Percentiles rank a stretch among this genome's conserved stretches.
Evolutionary conservation across 2,797 vertebrate genomes (phyloP).

Genomic region (Anisognathus igniventris): DNA sequence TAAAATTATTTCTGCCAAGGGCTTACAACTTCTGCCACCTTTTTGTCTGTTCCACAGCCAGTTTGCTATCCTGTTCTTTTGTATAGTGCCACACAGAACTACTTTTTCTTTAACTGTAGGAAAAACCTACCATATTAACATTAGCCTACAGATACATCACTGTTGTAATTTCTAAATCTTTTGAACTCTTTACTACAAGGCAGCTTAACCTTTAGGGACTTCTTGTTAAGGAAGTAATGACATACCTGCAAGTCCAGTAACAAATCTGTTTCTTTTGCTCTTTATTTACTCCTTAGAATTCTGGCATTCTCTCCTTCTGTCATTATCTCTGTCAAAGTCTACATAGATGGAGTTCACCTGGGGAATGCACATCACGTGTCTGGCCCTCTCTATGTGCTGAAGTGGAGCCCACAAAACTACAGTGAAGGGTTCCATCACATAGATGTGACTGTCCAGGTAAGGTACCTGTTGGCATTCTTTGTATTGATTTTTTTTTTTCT

Average conservation of each 20-base stretch:
- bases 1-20: background rate
- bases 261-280: background rate
- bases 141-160: background rate
- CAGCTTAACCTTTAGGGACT: background rate
- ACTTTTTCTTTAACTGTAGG: background rate
- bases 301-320: conserved; percentile 89
- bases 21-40: background rate
- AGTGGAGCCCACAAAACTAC: conserved; percentile 87
- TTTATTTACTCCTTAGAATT: conserved; percentile 76
- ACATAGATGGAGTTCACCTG: conserved; percentile 79
- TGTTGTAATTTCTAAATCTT: background rate
- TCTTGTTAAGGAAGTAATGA: background rate
- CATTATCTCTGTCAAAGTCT: conserved; percentile 83
- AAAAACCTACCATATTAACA: background rate
- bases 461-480: background rate
- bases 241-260: background rate
- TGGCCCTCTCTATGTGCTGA: conserved; percentile 87
- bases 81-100: background rate
- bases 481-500: background rate
- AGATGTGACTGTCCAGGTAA: conserved; percentile 87
- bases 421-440: conserved; percentile 85
- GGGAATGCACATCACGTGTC: conserved; percentile 80
- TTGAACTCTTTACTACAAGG: background rate
- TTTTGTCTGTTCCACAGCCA: background rate
- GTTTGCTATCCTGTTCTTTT: background rate